Conservation (phyloP, 2,113 vertebrate species). For the Xenopus laevis region DNA sequence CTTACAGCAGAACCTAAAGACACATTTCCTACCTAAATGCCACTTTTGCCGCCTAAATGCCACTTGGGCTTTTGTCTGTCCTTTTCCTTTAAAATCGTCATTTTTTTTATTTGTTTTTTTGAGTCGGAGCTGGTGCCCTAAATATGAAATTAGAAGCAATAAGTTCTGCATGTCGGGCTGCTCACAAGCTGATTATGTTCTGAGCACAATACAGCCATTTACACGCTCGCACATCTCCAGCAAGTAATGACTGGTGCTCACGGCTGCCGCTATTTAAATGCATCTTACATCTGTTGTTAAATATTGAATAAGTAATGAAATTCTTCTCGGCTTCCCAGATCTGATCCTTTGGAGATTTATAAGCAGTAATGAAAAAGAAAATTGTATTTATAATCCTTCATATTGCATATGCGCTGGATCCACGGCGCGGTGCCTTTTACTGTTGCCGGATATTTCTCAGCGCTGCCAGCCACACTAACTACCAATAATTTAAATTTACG, state of each 20-base stretch:
- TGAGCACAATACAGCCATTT: constrained; percentile 12
- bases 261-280: constrained; percentile 22
- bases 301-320: constrained; percentile 41
- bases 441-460: constrained; percentile 46
- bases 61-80: no score
- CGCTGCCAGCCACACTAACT: constrained; percentile 50
- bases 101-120: no score
- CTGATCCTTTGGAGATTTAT: constrained; percentile 42
- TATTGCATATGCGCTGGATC: constrained; percentile 24
- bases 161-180: constrained; percentile 3
- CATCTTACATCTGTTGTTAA: constrained; percentile 43
- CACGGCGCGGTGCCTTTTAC: no score
- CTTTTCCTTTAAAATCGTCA: no score
- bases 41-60: no score
- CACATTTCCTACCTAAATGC: no score
- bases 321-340: constrained; percentile 30
- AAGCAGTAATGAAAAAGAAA: constrained; percentile 45
- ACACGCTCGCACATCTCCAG: no score
- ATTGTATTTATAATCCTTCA: constrained; percentile 41
- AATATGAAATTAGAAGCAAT: constrained; percentile 7
- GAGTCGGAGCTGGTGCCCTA: no score
- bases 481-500: constrained; percentile 55
- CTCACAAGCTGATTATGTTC: not conserved
- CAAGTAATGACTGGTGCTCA: constrained; percentile 10
- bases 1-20: no score